phyloP scores from a whole-genome alignment of 2,113 vertebrate species.

The Bothrops jararaca region DNA sequence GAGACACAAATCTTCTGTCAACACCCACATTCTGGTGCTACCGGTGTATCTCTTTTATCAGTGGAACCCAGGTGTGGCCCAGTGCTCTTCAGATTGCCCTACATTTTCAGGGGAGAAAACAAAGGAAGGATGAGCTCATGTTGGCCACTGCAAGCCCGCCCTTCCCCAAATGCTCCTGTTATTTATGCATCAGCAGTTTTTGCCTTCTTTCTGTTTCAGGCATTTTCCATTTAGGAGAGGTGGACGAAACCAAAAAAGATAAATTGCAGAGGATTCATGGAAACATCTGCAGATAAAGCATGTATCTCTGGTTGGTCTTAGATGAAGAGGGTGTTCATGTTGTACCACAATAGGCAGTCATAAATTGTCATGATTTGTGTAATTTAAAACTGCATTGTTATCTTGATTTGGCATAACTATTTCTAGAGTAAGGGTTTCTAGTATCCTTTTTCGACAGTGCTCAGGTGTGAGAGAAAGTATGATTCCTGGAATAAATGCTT shows the following conservation, averaged over 20 bases:
- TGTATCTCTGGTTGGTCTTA: not conserved
- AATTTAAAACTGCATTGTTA: not conserved
- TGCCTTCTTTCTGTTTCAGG: not conserved
- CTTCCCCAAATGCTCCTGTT: not conserved
- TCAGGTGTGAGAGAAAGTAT: not conserved
- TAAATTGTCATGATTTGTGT: not conserved
- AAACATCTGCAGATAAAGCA: fast-evolving
- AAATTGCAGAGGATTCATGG: not conserved
- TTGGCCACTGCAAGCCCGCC: not conserved
- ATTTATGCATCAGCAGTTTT: not conserved
- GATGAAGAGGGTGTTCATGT: not conserved
- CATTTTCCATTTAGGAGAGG: not conserved
- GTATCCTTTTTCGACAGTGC: not conserved
- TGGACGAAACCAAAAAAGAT: not conserved
- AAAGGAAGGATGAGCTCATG: not conserved
- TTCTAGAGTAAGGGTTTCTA: not conserved
- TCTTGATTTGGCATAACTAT: not conserved
- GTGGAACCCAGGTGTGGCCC: not conserved
- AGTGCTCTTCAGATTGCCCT: not conserved
- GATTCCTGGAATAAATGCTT: not conserved
- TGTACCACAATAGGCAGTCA: not conserved
- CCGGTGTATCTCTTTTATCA: not conserved
- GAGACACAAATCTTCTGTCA: no score
- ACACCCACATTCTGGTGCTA: not conserved
- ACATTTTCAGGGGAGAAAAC: not conserved